These are phyloP conservation scores for Chloroclystis v-ata DNA, from an alignment of 2,888 invertebrate species.

Conservation along the genomic window DNA sequence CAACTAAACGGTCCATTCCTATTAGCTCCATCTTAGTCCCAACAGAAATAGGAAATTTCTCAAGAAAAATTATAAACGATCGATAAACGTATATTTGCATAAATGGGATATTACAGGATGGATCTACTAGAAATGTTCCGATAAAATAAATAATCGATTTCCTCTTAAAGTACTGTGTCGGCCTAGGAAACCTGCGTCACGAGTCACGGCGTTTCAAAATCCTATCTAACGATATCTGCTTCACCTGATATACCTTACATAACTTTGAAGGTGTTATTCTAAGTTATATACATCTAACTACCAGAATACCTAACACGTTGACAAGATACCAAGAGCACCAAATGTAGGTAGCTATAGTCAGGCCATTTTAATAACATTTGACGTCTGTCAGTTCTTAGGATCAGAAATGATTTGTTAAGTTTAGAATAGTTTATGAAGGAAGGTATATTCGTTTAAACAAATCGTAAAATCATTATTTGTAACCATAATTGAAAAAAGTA, in stretches of 20 bases:
- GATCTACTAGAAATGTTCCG: slow-evolving; percentile 1
- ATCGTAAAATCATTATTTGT: no score
- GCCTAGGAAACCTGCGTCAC: slow-evolving; percentile 25
- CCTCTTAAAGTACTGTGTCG: slow-evolving; percentile 52
- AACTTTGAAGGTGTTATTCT: not conserved
- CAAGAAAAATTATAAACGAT: no score
- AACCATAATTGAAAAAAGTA: no score
- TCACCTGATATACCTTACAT: not conserved
- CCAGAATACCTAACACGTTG: slow-evolving; percentile 21
- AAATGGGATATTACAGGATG: not conserved
- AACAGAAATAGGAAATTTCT: no score
- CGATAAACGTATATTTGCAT: no score
- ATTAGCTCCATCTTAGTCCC: slow-evolving; percentile 16
- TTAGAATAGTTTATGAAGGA: no score
- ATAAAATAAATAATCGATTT: slow-evolving; percentile 73
- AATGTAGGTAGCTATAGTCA: slow-evolving; percentile 1
- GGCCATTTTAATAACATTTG: no score
- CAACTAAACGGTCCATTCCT: slow-evolving; percentile 8
- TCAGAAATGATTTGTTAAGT: no score
- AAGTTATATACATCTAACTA: not conserved
- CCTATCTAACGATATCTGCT: not conserved
- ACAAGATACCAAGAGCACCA: slow-evolving; percentile 15
- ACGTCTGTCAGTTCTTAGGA: no score
- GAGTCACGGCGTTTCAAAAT: slow-evolving; percentile 1
- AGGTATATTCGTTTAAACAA: no score